Conservation (phyloP, 2,888 invertebrate species). For the Blomia tropicalis region DNA sequence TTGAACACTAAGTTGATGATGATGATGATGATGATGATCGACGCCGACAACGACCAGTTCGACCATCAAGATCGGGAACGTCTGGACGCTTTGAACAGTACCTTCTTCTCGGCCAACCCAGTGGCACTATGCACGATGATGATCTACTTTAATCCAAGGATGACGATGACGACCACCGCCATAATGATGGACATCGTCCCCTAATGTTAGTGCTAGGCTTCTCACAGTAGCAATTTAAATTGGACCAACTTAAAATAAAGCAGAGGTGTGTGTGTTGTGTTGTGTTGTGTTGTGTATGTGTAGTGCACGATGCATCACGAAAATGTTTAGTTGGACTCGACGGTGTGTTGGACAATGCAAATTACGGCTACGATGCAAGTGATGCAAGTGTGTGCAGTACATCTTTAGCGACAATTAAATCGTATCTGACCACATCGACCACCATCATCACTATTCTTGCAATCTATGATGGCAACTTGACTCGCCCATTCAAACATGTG, state of each 20-base stretch:
- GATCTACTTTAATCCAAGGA: conserved; percentile 11
- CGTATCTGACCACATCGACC: too few species aligned
- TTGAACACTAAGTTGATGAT: too few species aligned
- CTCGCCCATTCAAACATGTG: background rate
- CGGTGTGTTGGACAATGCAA: background rate
- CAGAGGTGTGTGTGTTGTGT: background rate
- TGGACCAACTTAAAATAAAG: background rate
- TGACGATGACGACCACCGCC: conserved; percentile 11
- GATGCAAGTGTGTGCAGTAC: too few species aligned
- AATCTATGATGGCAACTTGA: background rate
- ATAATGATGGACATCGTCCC: conserved; percentile 3
- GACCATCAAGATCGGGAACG: too few species aligned
- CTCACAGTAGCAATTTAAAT: conserved; percentile 12
- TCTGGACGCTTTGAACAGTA: too few species aligned
- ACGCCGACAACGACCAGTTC: too few species aligned
- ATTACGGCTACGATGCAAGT: background rate
- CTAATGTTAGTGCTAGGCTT: conserved; percentile 11
- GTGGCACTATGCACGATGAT: conserved; percentile 11
- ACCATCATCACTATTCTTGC: too few species aligned
- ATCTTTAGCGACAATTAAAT: too few species aligned
- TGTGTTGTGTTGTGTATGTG: too few species aligned
- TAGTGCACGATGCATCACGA: too few species aligned
- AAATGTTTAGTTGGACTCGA: too few species aligned
- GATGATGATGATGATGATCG: too few species aligned
- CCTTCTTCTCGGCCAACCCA: background rate